phyloP scores from a whole-genome alignment of 2,888 invertebrate genomes.

The Rhagonycha lutea region DNA sequence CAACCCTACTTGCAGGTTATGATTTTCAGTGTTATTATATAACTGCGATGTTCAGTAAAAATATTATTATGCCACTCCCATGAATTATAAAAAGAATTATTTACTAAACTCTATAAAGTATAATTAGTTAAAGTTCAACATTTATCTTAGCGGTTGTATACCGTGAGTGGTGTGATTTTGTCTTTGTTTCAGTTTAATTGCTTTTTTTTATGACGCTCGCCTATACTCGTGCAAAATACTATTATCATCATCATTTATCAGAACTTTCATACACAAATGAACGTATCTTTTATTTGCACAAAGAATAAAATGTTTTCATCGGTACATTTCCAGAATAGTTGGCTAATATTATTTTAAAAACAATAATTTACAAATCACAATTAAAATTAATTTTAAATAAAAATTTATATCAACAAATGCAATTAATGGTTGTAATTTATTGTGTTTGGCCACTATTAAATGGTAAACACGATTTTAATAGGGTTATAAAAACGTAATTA shows the following conservation, averaged over 20 bases:
- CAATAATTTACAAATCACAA: background rate
- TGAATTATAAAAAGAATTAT: background rate
- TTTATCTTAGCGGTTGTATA: background rate
- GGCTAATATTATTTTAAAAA: background rate
- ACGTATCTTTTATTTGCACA: background rate
- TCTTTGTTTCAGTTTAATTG: background rate
- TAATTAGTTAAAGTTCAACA: background rate
- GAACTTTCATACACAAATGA: background rate
- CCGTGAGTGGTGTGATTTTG: background rate
- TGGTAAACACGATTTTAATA: constrained; percentile 25
- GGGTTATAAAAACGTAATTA: constrained; percentile 30
- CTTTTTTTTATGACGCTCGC: background rate
- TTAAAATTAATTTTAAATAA: constrained; percentile 15
- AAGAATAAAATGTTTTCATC: background rate
- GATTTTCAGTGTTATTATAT: too few species aligned
- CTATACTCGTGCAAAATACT: background rate
- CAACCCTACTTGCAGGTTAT: too few species aligned
- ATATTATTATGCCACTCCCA: background rate
- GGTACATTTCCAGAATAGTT: background rate
- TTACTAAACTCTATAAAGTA: background rate
- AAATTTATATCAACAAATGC: constrained; percentile 13
- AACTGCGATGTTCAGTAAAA: too few species aligned
- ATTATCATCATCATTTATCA: constrained; percentile 1
- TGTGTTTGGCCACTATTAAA: constrained; percentile 22
- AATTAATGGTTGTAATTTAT: constrained; percentile 18